phyloP scores from a whole-genome alignment of 2,113 vertebrate genomes.

The Osmerus eperlanus region DNA sequence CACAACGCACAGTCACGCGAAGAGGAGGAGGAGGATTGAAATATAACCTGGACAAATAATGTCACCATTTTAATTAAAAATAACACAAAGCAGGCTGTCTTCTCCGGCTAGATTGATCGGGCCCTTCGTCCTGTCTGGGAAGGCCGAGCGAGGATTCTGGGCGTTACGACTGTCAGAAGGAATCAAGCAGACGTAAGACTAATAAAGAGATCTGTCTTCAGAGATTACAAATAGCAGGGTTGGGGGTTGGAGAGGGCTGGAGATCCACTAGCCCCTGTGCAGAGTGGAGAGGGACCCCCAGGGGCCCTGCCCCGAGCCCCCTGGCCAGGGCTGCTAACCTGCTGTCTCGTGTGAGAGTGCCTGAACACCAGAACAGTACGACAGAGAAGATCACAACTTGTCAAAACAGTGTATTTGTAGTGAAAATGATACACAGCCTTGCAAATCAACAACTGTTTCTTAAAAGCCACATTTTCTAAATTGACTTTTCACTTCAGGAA shows the following conservation, averaged over 20 bases:
- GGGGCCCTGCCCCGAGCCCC: too few species aligned
- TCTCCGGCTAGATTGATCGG: background rate
- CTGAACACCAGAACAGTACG: too few species aligned
- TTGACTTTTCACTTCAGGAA: background rate
- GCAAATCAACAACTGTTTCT: background rate
- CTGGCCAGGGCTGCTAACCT: too few species aligned
- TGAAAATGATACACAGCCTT: background rate
- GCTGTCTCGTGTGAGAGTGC: too few species aligned
- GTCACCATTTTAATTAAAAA: conserved; percentile 41
- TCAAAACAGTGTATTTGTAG: background rate
- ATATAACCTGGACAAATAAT: conserved; percentile 43
- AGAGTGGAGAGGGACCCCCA: too few species aligned
- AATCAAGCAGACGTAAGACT: conserved; percentile 27
- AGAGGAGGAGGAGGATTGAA: conserved; percentile 17
- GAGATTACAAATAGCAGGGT: conserved; percentile 36
- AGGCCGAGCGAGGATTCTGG: background rate
- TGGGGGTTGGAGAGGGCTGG: conserved; percentile 6
- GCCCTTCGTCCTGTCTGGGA: background rate
- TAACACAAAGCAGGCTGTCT: conserved; percentile 44
- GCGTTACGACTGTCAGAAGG: conserved; percentile 25
- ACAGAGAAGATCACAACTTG: too few species aligned
- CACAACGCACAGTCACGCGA: conserved; percentile 3
- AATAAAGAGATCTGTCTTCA: conserved; percentile 38
- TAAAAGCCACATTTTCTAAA: background rate
- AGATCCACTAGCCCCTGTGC: conserved; percentile 2